Conservation (phyloP, 2,888 invertebrate genomes). For the Dynastes grantii region DNA sequence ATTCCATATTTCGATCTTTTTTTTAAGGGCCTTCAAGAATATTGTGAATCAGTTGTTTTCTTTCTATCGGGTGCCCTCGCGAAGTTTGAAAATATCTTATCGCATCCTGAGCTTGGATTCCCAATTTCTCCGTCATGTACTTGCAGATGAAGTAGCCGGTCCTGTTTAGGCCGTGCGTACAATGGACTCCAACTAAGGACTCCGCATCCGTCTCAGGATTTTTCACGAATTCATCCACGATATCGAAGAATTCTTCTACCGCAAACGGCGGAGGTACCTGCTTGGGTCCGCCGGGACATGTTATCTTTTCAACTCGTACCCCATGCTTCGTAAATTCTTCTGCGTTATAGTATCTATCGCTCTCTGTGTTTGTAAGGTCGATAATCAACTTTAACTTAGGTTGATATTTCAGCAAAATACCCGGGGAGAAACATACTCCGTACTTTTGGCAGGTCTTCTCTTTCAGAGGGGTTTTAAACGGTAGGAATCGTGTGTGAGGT, state of each 20-base stretch:
- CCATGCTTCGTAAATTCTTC: conserved; percentile 3
- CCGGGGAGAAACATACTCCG: conserved; percentile 1
- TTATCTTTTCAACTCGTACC: conserved; percentile 6
- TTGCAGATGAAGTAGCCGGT: conserved; percentile 86
- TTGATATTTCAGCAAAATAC: not conserved
- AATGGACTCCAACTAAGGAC: conserved; percentile 84
- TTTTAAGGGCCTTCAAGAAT: not conserved
- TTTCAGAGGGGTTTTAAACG: conserved; percentile 83
- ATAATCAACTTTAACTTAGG: conserved; percentile 81
- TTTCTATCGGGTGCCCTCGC: conserved; percentile 10
- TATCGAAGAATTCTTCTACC: not conserved
- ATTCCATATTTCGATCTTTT: too few species aligned
- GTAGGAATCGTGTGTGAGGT: conserved; percentile 79
- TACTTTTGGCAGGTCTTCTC: conserved; percentile 67
- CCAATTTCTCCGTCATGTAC: conserved; percentile 79
- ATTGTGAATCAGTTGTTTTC: not conserved
- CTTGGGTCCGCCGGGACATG: not conserved
- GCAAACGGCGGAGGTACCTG: not conserved
- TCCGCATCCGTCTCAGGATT: conserved; percentile 69
- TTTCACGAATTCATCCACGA: conserved; percentile 1
- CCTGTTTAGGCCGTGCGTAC: conserved; percentile 87
- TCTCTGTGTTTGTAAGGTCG: conserved; percentile 81
- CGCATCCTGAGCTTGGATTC: conserved; percentile 73
- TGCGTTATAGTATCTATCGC: conserved; percentile 77
- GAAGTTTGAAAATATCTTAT: conserved; percentile 56